phyloP scores from a whole-genome alignment of 2,113 vertebrate species.

The Parus major region DNA sequence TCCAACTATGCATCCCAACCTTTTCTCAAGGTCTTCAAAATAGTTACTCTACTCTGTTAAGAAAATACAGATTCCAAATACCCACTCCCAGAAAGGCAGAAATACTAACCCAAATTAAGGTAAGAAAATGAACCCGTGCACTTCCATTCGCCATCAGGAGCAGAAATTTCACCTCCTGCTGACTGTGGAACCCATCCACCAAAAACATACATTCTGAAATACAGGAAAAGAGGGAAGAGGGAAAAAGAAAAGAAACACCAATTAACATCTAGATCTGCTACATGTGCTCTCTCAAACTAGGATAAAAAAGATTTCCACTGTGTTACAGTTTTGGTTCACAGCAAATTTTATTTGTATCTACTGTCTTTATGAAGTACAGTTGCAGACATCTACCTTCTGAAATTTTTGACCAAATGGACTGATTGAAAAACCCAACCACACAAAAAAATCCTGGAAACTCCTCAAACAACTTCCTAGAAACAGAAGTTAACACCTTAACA shows the following conservation, averaged over 20 bases:
- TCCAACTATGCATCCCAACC: background rate
- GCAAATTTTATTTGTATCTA: background rate
- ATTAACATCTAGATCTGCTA: slow-evolving; percentile 30
- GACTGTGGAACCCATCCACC: slow-evolving; percentile 93
- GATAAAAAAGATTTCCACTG: background rate
- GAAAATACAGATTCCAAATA: slow-evolving; percentile 14
- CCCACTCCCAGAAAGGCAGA: background rate
- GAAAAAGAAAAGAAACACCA: background rate
- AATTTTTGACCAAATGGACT: background rate
- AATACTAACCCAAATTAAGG: slow-evolving; percentile 88
- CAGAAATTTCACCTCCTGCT: slow-evolving; percentile 70
- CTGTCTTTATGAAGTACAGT: background rate
- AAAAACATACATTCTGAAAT: slow-evolving; percentile 93
- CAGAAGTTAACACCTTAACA: background rate
- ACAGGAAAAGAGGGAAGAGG: background rate
- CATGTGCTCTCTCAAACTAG: slow-evolving; percentile 24
- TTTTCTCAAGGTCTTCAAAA: background rate
- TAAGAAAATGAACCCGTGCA: slow-evolving; percentile 89
- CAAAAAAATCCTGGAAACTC: background rate
- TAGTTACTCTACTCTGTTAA: background rate
- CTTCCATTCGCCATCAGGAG: slow-evolving; percentile 87
- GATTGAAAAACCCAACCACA: background rate
- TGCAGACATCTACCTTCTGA: background rate
- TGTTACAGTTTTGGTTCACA: background rate
- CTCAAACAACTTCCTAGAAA: background rate